Evolutionary conservation across 2,888 invertebrate species (phyloP), one percentile per base, ranked within the genome.

Genomic region (Crepidodera aurea): DNA sequence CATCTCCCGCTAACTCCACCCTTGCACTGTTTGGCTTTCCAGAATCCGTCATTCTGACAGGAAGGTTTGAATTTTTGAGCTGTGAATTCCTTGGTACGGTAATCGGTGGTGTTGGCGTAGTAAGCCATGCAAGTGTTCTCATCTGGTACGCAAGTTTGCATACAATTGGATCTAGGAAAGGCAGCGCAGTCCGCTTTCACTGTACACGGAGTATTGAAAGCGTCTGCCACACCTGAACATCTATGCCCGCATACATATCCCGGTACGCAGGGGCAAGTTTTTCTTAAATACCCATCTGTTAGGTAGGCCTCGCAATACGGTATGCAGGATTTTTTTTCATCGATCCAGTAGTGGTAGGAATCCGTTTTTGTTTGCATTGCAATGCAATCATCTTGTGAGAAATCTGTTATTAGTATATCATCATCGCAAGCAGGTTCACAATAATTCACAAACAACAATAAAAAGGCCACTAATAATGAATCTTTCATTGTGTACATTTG

Each of bases 1-100:
- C 90, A 90, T 87, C 88, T 84, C 76, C 88, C 88, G 65, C 84
- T 82, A 66, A 79, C 70, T 71, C 87, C 87, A 32, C 88, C 88
- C 80, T 88, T 89, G 75, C 89, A 89, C 75, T 89, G 89, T 64
- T 86, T 87, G 1, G 88, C 83, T 37, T 84, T 84, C 79, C 83
- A 88, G 12, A 78, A 78, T 8, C 86, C 88, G 72, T 88, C 85
- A 16, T 82, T 78, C 48, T 85, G 80, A 73, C 89, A 89, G 55
- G 71, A 81, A 1, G 85, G 85, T 42, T 79, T 77, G 59, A 72
- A 74, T 42, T 60, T 62, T 53, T 48, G 8, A 0, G 74, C 74
- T 1, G 67, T 63, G 59, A 62, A 73, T 62, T 68, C 69, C 18
- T 44, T 70, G 7, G 64, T 32, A 8, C 64, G 58, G 46, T 62